Conservation (phyloP, 2,888 invertebrate species). For the Sphaerophoria taeniata region DNA sequence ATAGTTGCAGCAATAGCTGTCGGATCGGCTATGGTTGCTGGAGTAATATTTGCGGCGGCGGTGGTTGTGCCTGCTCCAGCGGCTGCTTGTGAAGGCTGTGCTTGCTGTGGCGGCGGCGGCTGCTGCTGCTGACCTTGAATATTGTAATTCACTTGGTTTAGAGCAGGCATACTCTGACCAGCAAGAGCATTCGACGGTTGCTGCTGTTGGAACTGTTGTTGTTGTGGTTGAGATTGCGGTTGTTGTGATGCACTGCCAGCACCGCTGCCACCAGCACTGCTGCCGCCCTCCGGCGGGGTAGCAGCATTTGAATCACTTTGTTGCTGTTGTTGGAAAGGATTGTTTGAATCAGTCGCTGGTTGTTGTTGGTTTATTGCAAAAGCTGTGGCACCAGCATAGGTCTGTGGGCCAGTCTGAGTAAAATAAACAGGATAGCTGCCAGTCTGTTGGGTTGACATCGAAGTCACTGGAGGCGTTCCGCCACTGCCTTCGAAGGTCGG, state of each 20-base stretch:
- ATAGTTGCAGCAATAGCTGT: constrained; percentile 77
- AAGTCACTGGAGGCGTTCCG: constrained; percentile 51
- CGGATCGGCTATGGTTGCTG: constrained; percentile 80
- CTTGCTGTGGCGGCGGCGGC: constrained; percentile 73
- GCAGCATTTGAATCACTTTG: constrained; percentile 66
- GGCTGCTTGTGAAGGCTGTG: constrained; percentile 73
- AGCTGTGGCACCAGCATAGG: constrained; percentile 77
- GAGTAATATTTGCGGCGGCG: constrained; percentile 77
- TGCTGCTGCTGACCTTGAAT: constrained; percentile 75
- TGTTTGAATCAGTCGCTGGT: constrained; percentile 44
- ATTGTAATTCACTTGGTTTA: constrained; percentile 79
- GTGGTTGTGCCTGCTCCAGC: constrained; percentile 77
- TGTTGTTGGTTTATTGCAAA: constrained; percentile 67
- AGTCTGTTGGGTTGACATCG: constrained; percentile 59
- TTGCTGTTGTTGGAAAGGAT: constrained; percentile 55
- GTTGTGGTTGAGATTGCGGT: constrained; percentile 78
- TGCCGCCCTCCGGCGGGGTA: constrained; percentile 71
- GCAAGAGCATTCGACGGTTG: constrained; percentile 56
- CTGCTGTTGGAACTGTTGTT: constrained; percentile 57
- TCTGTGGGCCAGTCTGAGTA: constrained; percentile 77
- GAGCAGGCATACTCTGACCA: constrained; percentile 80
- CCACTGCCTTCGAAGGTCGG: constrained; percentile 27
- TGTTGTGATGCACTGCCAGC: constrained; percentile 61
- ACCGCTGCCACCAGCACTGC: neutral
- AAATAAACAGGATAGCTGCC: constrained; percentile 65